Evolutionary conservation across 2,113 vertebrate species (phyloP), one percentile per base, ranked within the genome.

Genomic region (Cyprinodon variegatus): DNA sequence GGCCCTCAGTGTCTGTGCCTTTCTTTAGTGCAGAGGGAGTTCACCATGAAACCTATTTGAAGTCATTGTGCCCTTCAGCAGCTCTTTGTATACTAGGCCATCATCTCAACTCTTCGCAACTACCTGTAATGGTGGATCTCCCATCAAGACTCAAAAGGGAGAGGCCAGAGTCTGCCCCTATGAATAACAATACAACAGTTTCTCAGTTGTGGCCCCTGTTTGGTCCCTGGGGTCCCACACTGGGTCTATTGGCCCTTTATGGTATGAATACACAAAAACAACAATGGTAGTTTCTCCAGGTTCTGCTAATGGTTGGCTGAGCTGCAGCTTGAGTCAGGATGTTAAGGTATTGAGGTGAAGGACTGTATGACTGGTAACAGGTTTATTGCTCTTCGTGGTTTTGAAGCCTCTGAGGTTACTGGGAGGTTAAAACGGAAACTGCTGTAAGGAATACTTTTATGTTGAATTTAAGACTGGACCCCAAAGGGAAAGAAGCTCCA

Each of bases 41-140:
- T 93, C 90, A 93, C 92, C 89, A 93, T 86, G 76, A 93, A 92
- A 92, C 87, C 68, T 90, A 93, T 95, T 95, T 95, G 94, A 95
- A 93, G 94, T 95, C 94, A 93, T 94, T 95, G 94, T 95, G 66
- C 70, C 82, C 78, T 76, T 76, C 79, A 83, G 86, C 69, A 36
- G 63, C 76, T 92, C 91, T 92, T 94, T 95, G 94, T 94, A 80
- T 93, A 84, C 79, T 74, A 37, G 84, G 79, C 84, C 77, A 84
- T 93, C 89, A 93, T 93, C 90, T 92, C 87, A 91, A 92, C 86
- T 94, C 86, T 94, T 95, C 93, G 41, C 94, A 95, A 95, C 92
- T 95, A 94, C 93, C 93, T 94, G 94, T 90, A 94, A 95, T 84
- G 65, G 75, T 61, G 80, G 88, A 83, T 89, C 79, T 90, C 91